phyloP scores from a whole-genome alignment of 2,797 vertebrate species.

The Scolopax rusticola region DNA sequence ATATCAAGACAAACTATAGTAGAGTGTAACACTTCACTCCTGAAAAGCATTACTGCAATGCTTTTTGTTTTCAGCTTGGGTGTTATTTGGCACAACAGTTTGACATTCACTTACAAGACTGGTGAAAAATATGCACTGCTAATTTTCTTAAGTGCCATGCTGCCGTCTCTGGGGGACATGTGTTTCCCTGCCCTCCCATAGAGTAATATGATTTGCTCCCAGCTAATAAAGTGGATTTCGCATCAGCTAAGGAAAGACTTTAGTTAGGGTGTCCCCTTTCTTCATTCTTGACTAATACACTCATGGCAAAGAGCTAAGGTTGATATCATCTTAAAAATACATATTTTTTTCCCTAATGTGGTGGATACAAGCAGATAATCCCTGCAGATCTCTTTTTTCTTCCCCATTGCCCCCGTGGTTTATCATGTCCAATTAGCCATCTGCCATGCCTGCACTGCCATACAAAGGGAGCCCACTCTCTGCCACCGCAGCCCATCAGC shows the following conservation, averaged over 20 bases:
- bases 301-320: slow-evolving; percentile 34
- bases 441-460: slow-evolving; percentile 79
- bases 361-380: slow-evolving; percentile 78
- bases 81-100: slow-evolving; percentile 30
- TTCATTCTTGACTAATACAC: slow-evolving; percentile 18
- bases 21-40: background rate
- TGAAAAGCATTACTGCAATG: background rate
- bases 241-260: slow-evolving; percentile 25
- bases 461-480: slow-evolving; percentile 66
- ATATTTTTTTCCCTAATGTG: background rate
- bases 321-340: slow-evolving; percentile 46
- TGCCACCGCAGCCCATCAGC: slow-evolving; percentile 56
- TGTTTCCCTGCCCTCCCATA: background rate
- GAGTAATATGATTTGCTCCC: slow-evolving; percentile 28
- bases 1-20: background rate
- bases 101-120: slow-evolving; percentile 32
- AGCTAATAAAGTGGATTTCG: slow-evolving; percentile 65
- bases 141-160: slow-evolving; percentile 65
- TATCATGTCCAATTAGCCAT: slow-evolving; percentile 91
- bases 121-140: slow-evolving; percentile 46
- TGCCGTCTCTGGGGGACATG: background rate
- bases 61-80: slow-evolving; percentile 24
- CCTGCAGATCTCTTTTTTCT: slow-evolving; percentile 75
- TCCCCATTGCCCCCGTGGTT: slow-evolving; percentile 76
- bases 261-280: background rate